Conservation (phyloP, 1,140 invertebrate species). For the Cotesia vestalis region DNA sequence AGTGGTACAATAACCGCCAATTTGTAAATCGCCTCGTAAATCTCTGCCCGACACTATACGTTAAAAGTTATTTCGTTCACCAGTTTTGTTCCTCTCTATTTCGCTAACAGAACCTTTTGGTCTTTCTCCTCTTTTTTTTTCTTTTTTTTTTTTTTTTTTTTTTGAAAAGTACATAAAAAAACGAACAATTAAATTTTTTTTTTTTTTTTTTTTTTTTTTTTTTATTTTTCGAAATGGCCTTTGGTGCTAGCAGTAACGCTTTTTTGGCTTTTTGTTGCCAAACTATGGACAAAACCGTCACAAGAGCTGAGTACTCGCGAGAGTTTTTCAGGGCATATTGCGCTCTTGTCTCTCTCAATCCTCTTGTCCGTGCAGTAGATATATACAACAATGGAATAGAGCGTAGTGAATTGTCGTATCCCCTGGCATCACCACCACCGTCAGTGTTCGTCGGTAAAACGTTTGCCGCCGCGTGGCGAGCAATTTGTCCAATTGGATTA, state of each 20-base stretch:
- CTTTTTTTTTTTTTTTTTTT: not conserved
- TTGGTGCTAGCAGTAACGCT: not conserved
- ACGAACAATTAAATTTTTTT: no score
- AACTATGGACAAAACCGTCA: constrained; percentile 5
- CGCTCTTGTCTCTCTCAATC: not conserved
- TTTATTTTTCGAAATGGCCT: not conserved
- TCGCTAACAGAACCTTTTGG: no score
- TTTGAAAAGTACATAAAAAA: no score
- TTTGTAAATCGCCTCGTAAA: constrained; percentile 67
- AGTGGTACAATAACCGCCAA: constrained; percentile 65
- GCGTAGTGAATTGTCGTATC: no score
- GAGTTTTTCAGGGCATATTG: constrained; percentile 36
- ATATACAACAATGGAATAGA: not conserved
- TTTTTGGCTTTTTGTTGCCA: not conserved
- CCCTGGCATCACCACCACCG: no score
- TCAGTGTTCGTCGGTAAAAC: no score
- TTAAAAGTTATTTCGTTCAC: constrained; percentile 5
- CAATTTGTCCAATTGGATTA: constrained; percentile 60
- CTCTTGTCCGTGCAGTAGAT: not conserved
- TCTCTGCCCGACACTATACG: constrained; percentile 44
- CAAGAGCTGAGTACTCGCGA: constrained; percentile 8
- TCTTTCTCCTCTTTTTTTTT: not conserved
- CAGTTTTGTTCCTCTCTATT: constrained; percentile 3
- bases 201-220: no score
- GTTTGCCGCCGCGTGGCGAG: constrained; percentile 29